These are phyloP conservation scores for Aplocera efformata DNA, from an alignment of 2,888 invertebrate genomes.

Conservation along the genomic window DNA sequence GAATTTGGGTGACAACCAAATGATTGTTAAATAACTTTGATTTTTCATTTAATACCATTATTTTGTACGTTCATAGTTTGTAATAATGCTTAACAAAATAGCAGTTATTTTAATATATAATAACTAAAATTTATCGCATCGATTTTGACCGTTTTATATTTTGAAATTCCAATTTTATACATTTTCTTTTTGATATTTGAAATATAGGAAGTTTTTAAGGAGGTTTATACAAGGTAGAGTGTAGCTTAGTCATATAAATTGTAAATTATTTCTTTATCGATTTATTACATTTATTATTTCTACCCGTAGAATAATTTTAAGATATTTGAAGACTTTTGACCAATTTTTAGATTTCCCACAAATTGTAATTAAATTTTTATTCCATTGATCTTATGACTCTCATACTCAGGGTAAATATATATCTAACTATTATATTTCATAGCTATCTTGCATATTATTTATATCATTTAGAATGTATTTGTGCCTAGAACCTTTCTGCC, in stretches of 20 bases:
- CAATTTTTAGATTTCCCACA: constrained; percentile 65
- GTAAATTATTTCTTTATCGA: constrained; percentile 58
- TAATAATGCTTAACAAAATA: constrained; percentile 18
- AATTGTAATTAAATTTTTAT: constrained; percentile 43
- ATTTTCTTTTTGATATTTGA: constrained; percentile 37
- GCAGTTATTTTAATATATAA: constrained; percentile 28
- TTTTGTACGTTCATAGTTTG: constrained; percentile 3
- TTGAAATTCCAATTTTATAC: constrained; percentile 28
- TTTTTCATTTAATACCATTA: constrained; percentile 14
- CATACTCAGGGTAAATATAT: constrained; percentile 71
- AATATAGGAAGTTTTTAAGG: constrained; percentile 70
- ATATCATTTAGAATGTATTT: constrained; percentile 39
- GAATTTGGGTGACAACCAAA: constrained; percentile 80
- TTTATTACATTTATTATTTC: constrained; percentile 44
- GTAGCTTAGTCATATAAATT: constrained; percentile 68
- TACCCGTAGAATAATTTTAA: constrained; percentile 67
- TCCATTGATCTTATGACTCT: constrained; percentile 74
- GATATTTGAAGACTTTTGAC: constrained; percentile 56
- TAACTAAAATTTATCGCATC: constrained; percentile 32
- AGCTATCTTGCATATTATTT: constrained; percentile 53
- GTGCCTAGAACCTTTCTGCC: constrained; percentile 73
- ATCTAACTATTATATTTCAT: constrained; percentile 57
- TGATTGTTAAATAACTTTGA: constrained; percentile 41
- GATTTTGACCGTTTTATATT: constrained; percentile 27
- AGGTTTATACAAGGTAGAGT: constrained; percentile 81